Conservation (phyloP, 2,888 invertebrate genomes). For the Dioctria rufipes region DNA sequence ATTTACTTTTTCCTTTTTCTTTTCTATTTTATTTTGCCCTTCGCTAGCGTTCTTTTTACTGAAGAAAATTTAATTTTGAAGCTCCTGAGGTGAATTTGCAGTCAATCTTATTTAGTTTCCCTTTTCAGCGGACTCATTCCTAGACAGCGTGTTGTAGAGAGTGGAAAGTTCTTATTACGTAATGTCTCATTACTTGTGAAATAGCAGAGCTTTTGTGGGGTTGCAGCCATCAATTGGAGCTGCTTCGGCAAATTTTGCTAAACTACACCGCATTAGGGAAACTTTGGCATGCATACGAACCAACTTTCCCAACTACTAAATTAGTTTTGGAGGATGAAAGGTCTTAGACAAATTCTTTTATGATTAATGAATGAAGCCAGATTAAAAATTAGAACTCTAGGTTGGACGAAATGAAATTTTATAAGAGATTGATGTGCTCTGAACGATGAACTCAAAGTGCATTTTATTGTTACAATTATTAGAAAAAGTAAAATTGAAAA, state of each 20-base stretch:
- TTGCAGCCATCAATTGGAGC: conserved; percentile 39
- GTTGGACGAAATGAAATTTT: background rate
- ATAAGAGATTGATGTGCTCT: too few relatives aligned
- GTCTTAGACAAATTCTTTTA: conserved; percentile 21
- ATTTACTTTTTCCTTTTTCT: conserved; percentile 40
- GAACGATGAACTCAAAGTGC: too few relatives aligned
- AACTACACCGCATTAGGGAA: conserved; percentile 28
- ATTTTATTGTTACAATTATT: too few relatives aligned
- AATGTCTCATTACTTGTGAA: conserved; percentile 47
- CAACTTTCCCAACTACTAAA: conserved; percentile 36
- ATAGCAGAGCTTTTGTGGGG: conserved; percentile 40
- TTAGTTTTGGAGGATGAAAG: conserved; percentile 38
- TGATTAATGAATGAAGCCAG: conserved; percentile 26
- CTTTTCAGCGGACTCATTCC: conserved; percentile 32
- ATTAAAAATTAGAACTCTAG: conserved; percentile 18
- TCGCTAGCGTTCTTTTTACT: conserved; percentile 25
- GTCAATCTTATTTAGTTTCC: conserved; percentile 50
- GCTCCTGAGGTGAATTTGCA: conserved; percentile 53
- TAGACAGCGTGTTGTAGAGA: background rate
- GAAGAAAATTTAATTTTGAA: conserved; percentile 53
- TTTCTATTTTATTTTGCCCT: conserved; percentile 40
- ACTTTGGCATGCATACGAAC: background rate
- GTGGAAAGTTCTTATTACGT: conserved; percentile 31
- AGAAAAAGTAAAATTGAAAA: too few relatives aligned
- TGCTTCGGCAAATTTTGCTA: conserved; percentile 25